Evolutionary conservation across 2,797 vertebrate genomes (phyloP).

Genomic region (Arrhamphus sclerolepis): DNA sequence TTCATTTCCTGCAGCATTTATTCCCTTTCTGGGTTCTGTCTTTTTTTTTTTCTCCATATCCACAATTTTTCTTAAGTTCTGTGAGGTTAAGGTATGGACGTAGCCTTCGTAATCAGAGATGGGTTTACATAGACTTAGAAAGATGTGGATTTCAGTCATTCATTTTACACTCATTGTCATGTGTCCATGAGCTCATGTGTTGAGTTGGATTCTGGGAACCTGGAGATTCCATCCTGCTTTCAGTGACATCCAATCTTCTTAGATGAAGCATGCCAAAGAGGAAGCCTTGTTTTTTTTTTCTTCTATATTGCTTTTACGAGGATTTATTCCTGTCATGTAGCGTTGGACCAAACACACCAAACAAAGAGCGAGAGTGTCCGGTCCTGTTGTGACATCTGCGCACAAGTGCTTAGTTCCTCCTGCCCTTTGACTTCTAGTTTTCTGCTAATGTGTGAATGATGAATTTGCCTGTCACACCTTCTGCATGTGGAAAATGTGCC

Average conservation of each 20-base stretch:
- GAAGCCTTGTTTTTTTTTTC: slow-evolving; percentile 7
- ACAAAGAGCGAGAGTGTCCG: slow-evolving; percentile 36
- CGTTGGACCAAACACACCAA: slow-evolving; percentile 36
- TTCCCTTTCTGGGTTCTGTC: slow-evolving; percentile 55
- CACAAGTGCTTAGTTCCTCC: slow-evolving; percentile 59
- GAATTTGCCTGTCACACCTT: slow-evolving; percentile 74
- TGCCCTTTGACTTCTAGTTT: slow-evolving; percentile 65
- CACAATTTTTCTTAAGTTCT: slow-evolving; percentile 50
- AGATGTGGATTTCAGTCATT: slow-evolving; percentile 91
- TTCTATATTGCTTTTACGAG: background rate
- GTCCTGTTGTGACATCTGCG: slow-evolving; percentile 52
- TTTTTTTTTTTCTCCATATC: slow-evolving; percentile 39
- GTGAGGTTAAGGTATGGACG: slow-evolving; percentile 56
- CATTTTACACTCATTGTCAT: slow-evolving; percentile 80
- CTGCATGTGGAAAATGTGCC: slow-evolving; percentile 78
- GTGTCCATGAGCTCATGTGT: slow-evolving; percentile 69
- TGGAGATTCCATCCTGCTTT: slow-evolving; percentile 64
- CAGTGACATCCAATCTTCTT: slow-evolving; percentile 44
- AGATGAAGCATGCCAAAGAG: slow-evolving; percentile 54
- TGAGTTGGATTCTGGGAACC: slow-evolving; percentile 63
- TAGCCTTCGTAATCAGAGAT: slow-evolving; percentile 44
- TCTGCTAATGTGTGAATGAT: slow-evolving; percentile 71
- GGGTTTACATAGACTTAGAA: slow-evolving; percentile 55
- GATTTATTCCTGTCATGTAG: slow-evolving; percentile 28
- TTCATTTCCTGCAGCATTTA: slow-evolving; percentile 47